Conservation (phyloP, 2,888 invertebrate genomes). For the Euzophera pinguis region DNA sequence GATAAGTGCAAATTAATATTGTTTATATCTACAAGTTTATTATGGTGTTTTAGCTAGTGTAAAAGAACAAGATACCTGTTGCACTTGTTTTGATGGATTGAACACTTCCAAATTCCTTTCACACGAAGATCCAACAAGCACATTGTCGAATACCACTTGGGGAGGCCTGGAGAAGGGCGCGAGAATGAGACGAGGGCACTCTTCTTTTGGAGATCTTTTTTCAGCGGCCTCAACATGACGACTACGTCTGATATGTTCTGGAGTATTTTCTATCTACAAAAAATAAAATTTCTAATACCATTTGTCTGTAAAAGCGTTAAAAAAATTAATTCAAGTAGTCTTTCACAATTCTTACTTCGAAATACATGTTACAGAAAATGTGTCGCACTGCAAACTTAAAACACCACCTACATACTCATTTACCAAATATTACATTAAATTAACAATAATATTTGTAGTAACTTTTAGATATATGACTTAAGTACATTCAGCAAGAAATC, state of each 20-base stretch:
- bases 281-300: neutral
- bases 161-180: conserved; percentile 84
- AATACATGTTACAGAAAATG: conserved; percentile 41
- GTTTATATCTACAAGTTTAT: no score
- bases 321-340: no score
- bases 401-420: neutral
- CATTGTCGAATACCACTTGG: conserved; percentile 84
- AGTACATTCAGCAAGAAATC: neutral
- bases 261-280: conserved; percentile 70
- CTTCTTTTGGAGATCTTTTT: conserved; percentile 56
- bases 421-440: neutral
- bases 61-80: conserved; percentile 62
- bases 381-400: neutral
- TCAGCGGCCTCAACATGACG: conserved; percentile 49
- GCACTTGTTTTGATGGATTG: conserved; percentile 75
- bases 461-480: no score
- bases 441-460: no score
- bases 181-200: conserved; percentile 75
- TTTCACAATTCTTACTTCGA: conserved; percentile 39
- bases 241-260: conserved; percentile 58
- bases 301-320: no score
- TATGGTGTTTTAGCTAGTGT: no score
- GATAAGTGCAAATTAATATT: no score
- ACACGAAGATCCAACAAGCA: conserved; percentile 77
- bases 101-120: conserved; percentile 76